Evolutionary conservation across 2,113 vertebrate genomes (phyloP), one percentile per base, ranked within the genome.

Genomic region (Pyrgilauda ruficollis): DNA sequence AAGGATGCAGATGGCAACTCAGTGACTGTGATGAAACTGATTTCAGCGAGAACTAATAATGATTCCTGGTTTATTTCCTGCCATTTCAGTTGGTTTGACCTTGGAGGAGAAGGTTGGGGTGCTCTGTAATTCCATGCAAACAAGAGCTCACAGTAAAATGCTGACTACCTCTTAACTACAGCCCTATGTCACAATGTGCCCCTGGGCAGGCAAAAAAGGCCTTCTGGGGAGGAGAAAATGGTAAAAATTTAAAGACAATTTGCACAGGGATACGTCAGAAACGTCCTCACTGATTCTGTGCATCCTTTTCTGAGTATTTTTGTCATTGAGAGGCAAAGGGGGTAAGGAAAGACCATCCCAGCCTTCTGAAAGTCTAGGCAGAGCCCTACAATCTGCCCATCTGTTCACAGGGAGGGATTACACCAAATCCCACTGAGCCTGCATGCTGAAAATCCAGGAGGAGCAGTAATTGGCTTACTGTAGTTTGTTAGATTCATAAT

Each of bases 371-470:
- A 85, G 37, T 24, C 80, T 52, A 47, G 49, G 84, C 80, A 94
- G 90, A 89, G 95, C 69, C 76, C 84, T 28, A 20, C 90, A 89
- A 95, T 93, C 92, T 89, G 89, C 92, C 96, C 97, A 98, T 97
- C 95, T 97, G 96, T 85, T 97, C 96, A n/a, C 81, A 67, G 76
- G 81, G 84, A 97, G 92, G 90, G 96, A 96, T 98, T 97, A 97
- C 90, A 97, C 37, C 90, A 97, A 97, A 97, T 97, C 97, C 87
- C 79, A 62, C 83, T 74, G 95, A 96, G 96, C 86, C 86, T 92
- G 63, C 87, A 59, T 5, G 91, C 68, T 76, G 92, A 91, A 96
- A 96, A 97, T 87, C 95, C 75, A 31, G 83, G 66, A 93, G 92
- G 72, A 91, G 59, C 94, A 53, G 86, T 94, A 97, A 97, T 94